Evolutionary conservation across 2,113 vertebrate species (phyloP).

Genomic region (Butorides virescens): DNA sequence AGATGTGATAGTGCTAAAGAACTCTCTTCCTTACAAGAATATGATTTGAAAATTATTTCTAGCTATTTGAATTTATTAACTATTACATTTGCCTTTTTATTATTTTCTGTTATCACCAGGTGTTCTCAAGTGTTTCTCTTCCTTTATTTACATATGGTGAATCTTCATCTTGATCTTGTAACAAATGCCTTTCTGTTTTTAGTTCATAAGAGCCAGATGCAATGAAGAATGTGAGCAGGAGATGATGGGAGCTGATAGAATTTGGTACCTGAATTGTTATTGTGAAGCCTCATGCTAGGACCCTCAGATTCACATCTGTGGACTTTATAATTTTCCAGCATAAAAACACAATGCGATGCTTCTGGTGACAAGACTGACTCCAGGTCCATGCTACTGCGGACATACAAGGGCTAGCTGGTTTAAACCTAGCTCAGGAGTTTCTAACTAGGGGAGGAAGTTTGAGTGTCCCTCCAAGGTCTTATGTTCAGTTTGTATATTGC

Average conservation of each 20-base stretch:
- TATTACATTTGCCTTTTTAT: not conserved
- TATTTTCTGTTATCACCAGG: not conserved
- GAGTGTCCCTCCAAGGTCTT: not conserved
- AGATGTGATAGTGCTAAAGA: not conserved
- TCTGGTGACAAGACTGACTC: not conserved
- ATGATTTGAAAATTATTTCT: not conserved
- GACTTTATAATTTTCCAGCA: not conserved
- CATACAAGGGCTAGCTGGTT: not conserved
- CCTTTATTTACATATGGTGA: not conserved
- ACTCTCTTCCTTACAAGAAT: not conserved
- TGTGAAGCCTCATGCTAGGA: not conserved
- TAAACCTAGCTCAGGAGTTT: not conserved
- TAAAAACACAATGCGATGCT: not conserved
- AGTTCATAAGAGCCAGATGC: not conserved
- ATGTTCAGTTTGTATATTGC: not conserved
- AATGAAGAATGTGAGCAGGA: not conserved
- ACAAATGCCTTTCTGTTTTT: not conserved
- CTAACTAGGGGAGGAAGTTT: not conserved
- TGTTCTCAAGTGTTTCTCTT: not conserved
- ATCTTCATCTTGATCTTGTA: not conserved
- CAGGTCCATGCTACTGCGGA: not conserved
- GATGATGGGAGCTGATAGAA: not conserved
- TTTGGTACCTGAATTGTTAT: not conserved
- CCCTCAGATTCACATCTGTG: not conserved
- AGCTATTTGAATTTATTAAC: not conserved